Conservation (phyloP, 2,888 invertebrate species). For the Rotaria socialis region DNA sequence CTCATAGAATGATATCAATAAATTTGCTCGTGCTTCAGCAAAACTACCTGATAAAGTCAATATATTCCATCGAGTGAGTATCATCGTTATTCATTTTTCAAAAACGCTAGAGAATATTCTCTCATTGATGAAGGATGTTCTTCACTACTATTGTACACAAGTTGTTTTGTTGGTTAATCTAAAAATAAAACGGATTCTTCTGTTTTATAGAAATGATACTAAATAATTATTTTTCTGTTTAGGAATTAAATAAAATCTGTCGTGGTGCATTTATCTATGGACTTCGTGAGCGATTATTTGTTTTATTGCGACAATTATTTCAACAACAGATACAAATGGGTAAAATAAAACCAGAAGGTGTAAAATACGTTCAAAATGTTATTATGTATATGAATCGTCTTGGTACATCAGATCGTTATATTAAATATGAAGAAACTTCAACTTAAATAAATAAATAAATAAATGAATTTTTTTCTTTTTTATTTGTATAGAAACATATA, state of each 20-base stretch:
- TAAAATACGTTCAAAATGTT: neutral
- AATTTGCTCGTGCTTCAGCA: constrained; percentile 9
- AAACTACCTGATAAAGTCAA: constrained; percentile 1
- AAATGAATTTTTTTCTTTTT: neutral
- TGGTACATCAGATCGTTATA: neutral
- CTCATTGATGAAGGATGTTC: no score
- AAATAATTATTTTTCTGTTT: no score
- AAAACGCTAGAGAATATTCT: no score
- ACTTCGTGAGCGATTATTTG: neutral
- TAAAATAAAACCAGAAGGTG: neutral
- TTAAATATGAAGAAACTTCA: constrained; percentile 4
- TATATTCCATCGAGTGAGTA: constrained; percentile 1
- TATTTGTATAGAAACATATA: neutral
- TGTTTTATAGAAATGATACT: no score
- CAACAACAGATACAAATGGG: neutral
- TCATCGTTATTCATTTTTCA: neutral
- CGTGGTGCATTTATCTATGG: neutral
- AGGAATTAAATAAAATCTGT: neutral
- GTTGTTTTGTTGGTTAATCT: no score
- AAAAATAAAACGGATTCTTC: no score
- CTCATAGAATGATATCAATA: neutral
- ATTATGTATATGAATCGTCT: neutral
- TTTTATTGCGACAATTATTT: neutral
- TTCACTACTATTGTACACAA: no score
- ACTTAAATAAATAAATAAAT: neutral